Base-by-base conservation (phyloP, 2,888 invertebrate genomes). In the Drosophila anomelani region DNA sequence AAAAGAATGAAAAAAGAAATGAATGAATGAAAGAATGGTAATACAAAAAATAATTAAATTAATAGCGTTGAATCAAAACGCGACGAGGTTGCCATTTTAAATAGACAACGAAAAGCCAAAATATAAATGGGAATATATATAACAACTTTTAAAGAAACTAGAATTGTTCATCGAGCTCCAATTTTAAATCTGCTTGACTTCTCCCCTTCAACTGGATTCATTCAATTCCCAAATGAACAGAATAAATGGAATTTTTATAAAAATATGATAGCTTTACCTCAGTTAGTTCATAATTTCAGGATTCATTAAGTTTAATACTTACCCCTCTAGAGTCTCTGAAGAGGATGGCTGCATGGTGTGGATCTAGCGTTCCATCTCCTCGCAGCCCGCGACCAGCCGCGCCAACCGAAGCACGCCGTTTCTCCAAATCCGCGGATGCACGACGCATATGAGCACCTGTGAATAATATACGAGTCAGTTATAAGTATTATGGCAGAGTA, bases 241-340 rank as follows among this genome's bases (percentile, higher is more conserved):
- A 12, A 43, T 13, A 44, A 23, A 13, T 8, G 10, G 17, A 17
- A 41, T 20, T 41, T 10, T 17, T 20, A 12, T 41, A 9, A 10
- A 4, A 17, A 17, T 17, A 4, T 10, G 41, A 17, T 41, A 10
- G 17, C 2, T 39, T 17, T 17, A 41, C 20, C 20, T 3, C 20
- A 44, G 20, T 3, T 12, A 12, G n/a, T 32, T 6, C 12, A 6
- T 1, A 1, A 17, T 7, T 13, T 13, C 20, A 20, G 12, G 4
- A 2, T 36, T 34, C 32, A 15, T 34, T 34, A 36, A 46, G 13
- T 36, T 39, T 3, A 20, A 39, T 12, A 95, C 97, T 96, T 92
- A 97, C 97, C 94, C 97, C 97, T 93, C 97, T 94, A n/a, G 97
- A 96, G 93, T 98, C 97, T 85, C 97, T 94, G 93, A 98, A 98